A percentile compares a stretch with the other conserved stretches of the same genome.
phyloP scores from a whole-genome alignment of 2,113 vertebrate species.

The Mobula hypostoma region DNA sequence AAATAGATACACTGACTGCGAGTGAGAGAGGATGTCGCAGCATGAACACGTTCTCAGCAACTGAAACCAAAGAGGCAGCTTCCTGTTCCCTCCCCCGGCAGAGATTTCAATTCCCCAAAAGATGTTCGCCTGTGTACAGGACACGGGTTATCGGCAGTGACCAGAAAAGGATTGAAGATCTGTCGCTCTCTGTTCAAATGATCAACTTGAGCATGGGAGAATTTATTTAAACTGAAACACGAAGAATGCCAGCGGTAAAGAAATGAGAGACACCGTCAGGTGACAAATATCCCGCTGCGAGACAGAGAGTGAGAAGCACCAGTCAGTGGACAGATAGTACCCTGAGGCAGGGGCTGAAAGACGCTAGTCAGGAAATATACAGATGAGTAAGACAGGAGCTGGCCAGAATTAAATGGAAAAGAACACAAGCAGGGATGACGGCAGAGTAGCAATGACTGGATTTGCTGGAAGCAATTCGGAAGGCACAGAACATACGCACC shows the following conservation, averaged over 20 bases:
- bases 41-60: background rate
- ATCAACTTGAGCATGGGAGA: background rate
- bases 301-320: background rate
- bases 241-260: too few species aligned
- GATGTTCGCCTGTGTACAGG: background rate
- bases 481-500: too few species aligned
- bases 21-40: background rate
- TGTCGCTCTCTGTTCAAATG: background rate
- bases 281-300: background rate
- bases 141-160: background rate
- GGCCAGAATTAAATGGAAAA: too few species aligned
- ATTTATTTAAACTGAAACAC: background rate
- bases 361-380: too few species aligned
- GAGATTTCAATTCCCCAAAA: background rate
- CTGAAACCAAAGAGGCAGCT: background rate
- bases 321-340: too few species aligned
- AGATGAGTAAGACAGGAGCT: too few species aligned
- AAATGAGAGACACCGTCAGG: background rate
- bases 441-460: too few species aligned
- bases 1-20: background rate
- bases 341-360: too few species aligned
- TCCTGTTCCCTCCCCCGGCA: background rate
- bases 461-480: too few species aligned
- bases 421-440: too few species aligned
- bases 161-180: background rate